These are phyloP conservation scores for Suncus etruscus DNA, from an alignment of 2,113 vertebrate genomes.

Conservation along the genomic window DNA sequence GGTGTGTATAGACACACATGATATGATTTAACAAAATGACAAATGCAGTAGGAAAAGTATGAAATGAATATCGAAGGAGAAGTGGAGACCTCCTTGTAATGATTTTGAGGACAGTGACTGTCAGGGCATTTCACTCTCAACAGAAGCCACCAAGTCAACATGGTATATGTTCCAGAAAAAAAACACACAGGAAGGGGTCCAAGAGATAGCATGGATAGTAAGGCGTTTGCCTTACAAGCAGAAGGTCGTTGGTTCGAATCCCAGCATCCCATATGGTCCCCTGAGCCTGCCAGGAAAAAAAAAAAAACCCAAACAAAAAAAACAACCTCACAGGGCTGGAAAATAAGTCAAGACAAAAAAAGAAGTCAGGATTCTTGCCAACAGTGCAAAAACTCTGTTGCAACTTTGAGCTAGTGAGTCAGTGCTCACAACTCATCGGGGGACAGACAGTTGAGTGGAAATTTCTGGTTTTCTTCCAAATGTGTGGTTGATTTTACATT, in stretches of 20 bases:
- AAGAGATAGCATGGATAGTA: too few species aligned
- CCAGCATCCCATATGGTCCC: too few species aligned
- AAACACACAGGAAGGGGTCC: too few species aligned
- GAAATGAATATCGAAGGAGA: too few species aligned
- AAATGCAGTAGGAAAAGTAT: neutral
- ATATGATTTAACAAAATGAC: neutral
- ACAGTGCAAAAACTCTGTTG: neutral
- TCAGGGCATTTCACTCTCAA: neutral
- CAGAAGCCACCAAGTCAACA: neutral
- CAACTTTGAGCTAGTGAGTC: neutral
- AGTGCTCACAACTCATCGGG: neutral
- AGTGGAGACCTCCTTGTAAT: neutral
- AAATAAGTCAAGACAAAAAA: slow-evolving; percentile 37
- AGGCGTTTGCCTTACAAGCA: too few species aligned
- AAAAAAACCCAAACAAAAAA: too few species aligned
- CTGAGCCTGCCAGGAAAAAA: too few species aligned
- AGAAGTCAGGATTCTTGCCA: slow-evolving; percentile 32
- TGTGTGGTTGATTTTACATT: neutral
- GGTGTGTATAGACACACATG: too few species aligned
- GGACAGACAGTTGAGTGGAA: neutral
- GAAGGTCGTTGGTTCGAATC: too few species aligned
- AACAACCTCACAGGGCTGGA: neutral
- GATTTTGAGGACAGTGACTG: neutral
- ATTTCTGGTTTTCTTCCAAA: slow-evolving; percentile 43
- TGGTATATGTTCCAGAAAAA: neutral